Base-by-base conservation (phyloP, 1,140 invertebrate species). In the Diploscapter pachys region DNA sequence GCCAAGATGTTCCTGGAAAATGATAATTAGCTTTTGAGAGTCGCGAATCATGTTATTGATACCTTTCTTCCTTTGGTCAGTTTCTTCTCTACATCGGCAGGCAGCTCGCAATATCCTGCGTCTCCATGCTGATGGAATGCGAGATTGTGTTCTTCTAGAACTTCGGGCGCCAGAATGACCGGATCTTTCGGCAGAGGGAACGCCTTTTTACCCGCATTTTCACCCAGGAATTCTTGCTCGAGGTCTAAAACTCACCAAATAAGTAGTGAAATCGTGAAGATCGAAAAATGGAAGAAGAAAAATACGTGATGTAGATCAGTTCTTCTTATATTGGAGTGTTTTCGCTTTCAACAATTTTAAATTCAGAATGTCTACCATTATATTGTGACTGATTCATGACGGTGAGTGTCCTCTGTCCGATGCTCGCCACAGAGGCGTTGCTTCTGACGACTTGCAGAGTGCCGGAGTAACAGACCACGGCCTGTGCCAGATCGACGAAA, bases 81-180 rank as follows among this genome's bases (percentile, higher is more conserved):
- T 31, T 31, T 31, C 31, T 65, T 63, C 52, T 66, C 63, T 48
- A 65, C 72, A 51, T 83, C 82, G 13, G 75, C 66, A 11, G 82
- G 75, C 54, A 83, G 55, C 72, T 84, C 82, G 70, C 76, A 83
- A 73, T 83, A 83, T 52, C 79, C 79, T 48, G 84, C 75, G 71
- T 83, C 82, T 62, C 82, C 82, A 48, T 83, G 83, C 59, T 83
- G 82, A 77, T 85, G 82, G 78, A 85, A 83, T 49, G 82, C 76
- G 55, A 83, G 65, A 50, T 75, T 71, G 57, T 72, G 71, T 50
- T 78, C 75, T 59, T 64, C 73, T 61, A 59, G 63, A 59, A 74
- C 69, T 66, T 63, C 48, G 69, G 63, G 73, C 59, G 48, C 52
- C 62, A 51, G 51, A 63, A 52, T 57, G 62, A 74, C 70, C 4